A percentile compares a stretch with the other conserved stretches of the same genome.
Evolutionary conservation across 2,888 invertebrate genomes (phyloP).

Genomic region (Temnothorax rugatulus): DNA sequence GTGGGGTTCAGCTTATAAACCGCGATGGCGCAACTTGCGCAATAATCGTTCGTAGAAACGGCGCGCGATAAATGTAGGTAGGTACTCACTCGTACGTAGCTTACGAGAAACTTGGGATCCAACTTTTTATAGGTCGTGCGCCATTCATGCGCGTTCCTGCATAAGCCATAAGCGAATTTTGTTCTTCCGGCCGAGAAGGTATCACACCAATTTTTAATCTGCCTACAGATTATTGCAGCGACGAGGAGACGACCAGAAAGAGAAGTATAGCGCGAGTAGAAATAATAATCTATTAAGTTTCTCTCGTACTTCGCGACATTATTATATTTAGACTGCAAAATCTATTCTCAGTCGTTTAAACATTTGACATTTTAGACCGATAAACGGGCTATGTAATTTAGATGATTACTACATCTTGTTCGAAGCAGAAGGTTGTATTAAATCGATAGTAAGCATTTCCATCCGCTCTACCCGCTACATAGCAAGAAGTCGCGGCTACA

Average conservation of each 20-base stretch:
- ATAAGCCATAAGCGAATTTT: constrained; percentile 14
- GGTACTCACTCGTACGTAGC: constrained; percentile 52
- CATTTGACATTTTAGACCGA: neutral
- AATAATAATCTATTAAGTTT: neutral
- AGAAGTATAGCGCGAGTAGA: neutral
- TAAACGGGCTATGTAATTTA: constrained; percentile 11
- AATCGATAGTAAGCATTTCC: constrained; percentile 34
- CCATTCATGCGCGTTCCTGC: neutral
- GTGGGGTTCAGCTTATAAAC: constrained; percentile 19
- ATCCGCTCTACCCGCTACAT: neutral
- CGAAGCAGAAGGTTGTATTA: constrained; percentile 3
- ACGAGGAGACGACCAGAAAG: neutral
- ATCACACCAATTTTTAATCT: constrained; percentile 14
- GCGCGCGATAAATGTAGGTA: constrained; percentile 55
- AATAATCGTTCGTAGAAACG: constrained; percentile 25
- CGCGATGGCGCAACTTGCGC: neutral
- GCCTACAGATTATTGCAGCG: neutral
- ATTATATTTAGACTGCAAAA: neutral
- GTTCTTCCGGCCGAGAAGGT: neutral
- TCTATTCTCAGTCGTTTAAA: neutral
- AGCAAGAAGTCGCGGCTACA: neutral
- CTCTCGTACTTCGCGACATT: neutral
- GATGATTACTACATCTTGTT: neutral
- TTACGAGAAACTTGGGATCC: constrained; percentile 50
- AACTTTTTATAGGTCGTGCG: constrained; percentile 49